Percentiles rank a stretch among this genome's conserved stretches.
phyloP scores from a whole-genome alignment of 2,888 invertebrate genomes.

The Ophonus ardosiacus region DNA sequence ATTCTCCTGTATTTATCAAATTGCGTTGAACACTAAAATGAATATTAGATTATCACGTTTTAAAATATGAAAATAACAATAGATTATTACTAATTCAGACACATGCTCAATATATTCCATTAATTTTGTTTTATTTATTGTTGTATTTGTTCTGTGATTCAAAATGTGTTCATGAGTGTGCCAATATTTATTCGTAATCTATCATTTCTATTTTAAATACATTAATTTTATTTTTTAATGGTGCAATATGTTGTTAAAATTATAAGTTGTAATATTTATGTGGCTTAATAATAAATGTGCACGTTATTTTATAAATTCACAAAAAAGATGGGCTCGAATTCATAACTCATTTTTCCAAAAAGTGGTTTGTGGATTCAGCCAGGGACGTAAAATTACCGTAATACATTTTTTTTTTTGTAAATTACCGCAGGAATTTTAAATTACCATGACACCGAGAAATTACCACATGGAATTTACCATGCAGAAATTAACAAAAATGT shows the following conservation, averaged over 20 bases:
- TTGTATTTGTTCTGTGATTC: slow-evolving; percentile 35
- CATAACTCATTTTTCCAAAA: too few relatives aligned
- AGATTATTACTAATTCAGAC: slow-evolving; percentile 33
- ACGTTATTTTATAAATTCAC: too few relatives aligned
- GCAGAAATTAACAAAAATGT: too few relatives aligned
- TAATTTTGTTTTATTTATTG: not conserved
- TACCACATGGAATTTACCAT: too few relatives aligned
- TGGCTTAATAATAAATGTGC: too few relatives aligned
- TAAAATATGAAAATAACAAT: slow-evolving; percentile 42
- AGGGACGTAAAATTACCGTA: too few relatives aligned
- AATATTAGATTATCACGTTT: slow-evolving; percentile 29
- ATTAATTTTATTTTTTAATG: not conserved
- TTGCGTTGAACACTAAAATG: slow-evolving; percentile 50
- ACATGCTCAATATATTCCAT: slow-evolving; percentile 47
- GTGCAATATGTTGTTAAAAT: not conserved
- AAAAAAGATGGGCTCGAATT: too few relatives aligned
- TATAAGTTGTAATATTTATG: too few relatives aligned
- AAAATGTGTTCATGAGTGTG: slow-evolving; percentile 41
- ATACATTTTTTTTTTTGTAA: too few relatives aligned
- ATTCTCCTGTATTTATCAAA: slow-evolving; percentile 44
- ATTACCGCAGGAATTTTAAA: too few relatives aligned
- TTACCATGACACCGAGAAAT: too few relatives aligned
- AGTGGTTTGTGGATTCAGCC: too few relatives aligned
- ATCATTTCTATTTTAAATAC: not conserved
- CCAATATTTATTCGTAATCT: slow-evolving; percentile 13